Base-by-base conservation (phyloP, 92 coral and sea anemone genomes). In the Zoanthus sociatus region DNA sequence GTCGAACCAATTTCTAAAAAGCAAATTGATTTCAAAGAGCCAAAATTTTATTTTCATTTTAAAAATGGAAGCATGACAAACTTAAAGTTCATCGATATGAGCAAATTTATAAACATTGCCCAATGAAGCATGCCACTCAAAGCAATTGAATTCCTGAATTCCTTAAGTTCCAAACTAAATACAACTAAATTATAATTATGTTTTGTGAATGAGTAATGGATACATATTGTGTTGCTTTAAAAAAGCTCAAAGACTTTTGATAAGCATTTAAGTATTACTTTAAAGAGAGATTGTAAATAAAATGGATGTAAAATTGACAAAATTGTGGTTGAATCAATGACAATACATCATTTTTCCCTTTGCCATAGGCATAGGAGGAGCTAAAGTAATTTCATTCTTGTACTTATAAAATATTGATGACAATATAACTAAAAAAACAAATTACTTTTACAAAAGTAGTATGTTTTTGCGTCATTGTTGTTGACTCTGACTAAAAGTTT, bases 211-310 rank as follows among this genome's bases (percentile, higher is more conserved):
- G 26, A 44, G 20, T 66, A 47, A 18, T 45, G 85, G 60, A 67
- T 81, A 64, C 66, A 47, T 20, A 64, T 81, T 81, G 46, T 15
- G 42, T 66, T 81, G 85, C 75, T 81, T 66, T 45, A 16, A 68
- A 81, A 47, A 61, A 79, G 56, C 73, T 44, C 79, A 50, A 48
- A 66, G 85, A 66, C 10, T 70, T 47, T 81, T 42, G 21, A 63
- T 17, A 17, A 68, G 50, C 15, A 7, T 18, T 48, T 77, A 13
- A 54, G 6, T 81, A 67, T 81, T 64, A 14, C 70, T 31, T 67
- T 17, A 20, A 17, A 46, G 31, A 48, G 58, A 66, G 66, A 81
- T 31, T 81, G 75, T 67, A 66, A 81, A 81, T 81, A 81, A n/a
- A 20, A 0, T 9, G 21, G 7, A 20, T 30, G 74, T 6, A 33